A percentile compares a stretch with the other conserved stretches of the same genome.
Conservation (phyloP, 2,113 vertebrate genomes). For the Mustela lutreola region DNA sequence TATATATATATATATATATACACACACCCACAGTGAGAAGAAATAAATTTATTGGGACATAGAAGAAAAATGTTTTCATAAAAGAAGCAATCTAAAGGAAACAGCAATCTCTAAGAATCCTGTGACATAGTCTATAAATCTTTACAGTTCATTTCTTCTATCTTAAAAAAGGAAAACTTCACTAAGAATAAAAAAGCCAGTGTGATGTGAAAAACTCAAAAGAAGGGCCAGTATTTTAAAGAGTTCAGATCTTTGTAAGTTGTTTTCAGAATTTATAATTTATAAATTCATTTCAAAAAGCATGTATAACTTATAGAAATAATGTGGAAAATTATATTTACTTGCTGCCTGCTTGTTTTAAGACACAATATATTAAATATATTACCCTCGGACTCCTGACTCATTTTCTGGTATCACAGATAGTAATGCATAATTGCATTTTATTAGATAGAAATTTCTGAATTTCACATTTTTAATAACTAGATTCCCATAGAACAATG, state of each 20-base stretch:
- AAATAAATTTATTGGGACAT: slow-evolving; percentile 66
- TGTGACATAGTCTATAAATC: slow-evolving; percentile 81
- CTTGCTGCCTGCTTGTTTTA: background rate
- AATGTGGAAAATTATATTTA: background rate
- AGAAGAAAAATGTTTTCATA: slow-evolving; percentile 83
- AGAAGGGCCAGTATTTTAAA: slow-evolving; percentile 51
- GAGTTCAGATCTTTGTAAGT: slow-evolving; percentile 36
- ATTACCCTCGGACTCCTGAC: background rate
- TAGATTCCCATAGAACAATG: background rate
- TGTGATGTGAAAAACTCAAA: slow-evolving; percentile 60
- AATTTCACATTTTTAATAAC: background rate
- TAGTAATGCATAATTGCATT: background rate
- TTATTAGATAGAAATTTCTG: background rate
- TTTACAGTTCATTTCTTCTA: slow-evolving; percentile 62
- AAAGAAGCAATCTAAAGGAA: slow-evolving; percentile 79
- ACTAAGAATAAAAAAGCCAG: slow-evolving; percentile 57
- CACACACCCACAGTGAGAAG: slow-evolving; percentile 20
- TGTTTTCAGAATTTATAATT: slow-evolving; percentile 63
- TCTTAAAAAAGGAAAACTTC: slow-evolving; percentile 69
- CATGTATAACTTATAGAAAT: slow-evolving; percentile 50
- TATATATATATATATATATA: background rate
- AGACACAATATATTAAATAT: accelerated
- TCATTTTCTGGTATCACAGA: background rate
- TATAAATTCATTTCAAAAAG: slow-evolving; percentile 63
- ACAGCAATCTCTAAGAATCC: slow-evolving; percentile 63